phyloP scores from a whole-genome alignment of 2,113 vertebrate genomes.

The Poicephalus meyeri region DNA sequence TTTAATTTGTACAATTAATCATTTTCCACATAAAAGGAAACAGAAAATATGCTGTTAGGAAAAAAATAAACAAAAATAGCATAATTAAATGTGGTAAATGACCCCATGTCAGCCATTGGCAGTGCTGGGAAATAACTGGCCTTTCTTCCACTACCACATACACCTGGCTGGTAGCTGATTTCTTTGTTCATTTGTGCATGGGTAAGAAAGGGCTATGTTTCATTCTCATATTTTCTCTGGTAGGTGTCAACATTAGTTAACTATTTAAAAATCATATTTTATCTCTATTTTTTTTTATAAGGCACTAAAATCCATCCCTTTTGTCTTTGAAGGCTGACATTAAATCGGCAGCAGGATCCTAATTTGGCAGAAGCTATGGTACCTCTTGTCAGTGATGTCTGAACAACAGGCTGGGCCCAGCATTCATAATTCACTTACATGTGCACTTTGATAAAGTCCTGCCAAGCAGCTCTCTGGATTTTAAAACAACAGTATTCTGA shows the following conservation, averaged over 20 bases:
- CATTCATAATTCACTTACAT: background rate
- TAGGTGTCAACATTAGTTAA: background rate
- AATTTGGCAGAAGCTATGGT: background rate
- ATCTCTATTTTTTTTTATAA: background rate
- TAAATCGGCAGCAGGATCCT: background rate
- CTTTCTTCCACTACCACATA: background rate
- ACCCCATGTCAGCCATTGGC: background rate
- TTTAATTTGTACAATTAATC: background rate
- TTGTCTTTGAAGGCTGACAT: background rate
- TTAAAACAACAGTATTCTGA: background rate
- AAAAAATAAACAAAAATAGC: background rate
- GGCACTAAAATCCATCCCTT: background rate
- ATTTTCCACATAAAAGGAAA: background rate
- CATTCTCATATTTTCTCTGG: background rate
- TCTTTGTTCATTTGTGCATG: background rate
- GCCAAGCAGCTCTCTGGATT: background rate
- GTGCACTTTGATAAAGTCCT: background rate
- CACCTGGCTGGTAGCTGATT: background rate
- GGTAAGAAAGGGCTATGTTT: background rate
- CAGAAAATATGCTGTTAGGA: background rate
- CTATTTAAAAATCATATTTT: background rate
- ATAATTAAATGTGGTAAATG: background rate
- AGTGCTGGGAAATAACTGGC: background rate
- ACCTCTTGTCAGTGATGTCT: background rate
- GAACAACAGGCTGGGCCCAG: background rate